Conservation (phyloP, 2,888 invertebrate species). For the Eupsilia transversa region DNA sequence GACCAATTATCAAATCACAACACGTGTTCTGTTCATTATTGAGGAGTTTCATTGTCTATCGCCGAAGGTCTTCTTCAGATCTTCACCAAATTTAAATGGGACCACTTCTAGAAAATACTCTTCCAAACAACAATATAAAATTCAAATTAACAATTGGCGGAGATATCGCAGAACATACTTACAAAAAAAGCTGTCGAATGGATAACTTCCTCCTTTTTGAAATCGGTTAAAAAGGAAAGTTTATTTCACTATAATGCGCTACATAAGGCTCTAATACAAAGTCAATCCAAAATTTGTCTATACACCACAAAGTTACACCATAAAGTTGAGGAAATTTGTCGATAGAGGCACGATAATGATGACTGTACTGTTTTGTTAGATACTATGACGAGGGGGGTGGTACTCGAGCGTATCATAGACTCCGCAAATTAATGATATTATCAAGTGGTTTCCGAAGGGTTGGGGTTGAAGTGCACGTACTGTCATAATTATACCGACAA, state of each 20-base stretch:
- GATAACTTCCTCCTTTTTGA: neutral
- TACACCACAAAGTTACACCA: neutral
- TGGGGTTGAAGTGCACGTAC: constrained; percentile 35
- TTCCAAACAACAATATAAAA: neutral
- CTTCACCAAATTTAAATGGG: neutral
- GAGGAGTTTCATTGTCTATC: neutral
- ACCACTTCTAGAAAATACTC: neutral
- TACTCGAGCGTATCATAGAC: constrained; percentile 35
- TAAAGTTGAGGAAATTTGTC: neutral
- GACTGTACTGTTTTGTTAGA: constrained; percentile 36
- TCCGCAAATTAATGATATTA: constrained; percentile 52
- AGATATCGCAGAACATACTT: neutral
- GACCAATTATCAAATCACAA: neutral
- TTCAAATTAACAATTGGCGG: too few species aligned
- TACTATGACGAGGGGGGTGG: neutral
- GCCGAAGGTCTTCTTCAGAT: neutral
- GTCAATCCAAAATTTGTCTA: neutral
- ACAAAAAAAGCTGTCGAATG: neutral
- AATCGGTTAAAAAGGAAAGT: neutral
- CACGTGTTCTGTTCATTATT: neutral
- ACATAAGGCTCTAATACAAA: neutral
- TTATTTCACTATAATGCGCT: neutral
- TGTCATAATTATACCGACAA: constrained; percentile 34
- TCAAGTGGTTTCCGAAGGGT: constrained; percentile 46
- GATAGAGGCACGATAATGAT: neutral